A percentile compares a stretch with the other conserved stretches of the same genome.
Evolutionary conservation across 37 sponge, comb jelly and placozoan species (phyloP).

Genomic region (Axinella damicornis): DNA sequence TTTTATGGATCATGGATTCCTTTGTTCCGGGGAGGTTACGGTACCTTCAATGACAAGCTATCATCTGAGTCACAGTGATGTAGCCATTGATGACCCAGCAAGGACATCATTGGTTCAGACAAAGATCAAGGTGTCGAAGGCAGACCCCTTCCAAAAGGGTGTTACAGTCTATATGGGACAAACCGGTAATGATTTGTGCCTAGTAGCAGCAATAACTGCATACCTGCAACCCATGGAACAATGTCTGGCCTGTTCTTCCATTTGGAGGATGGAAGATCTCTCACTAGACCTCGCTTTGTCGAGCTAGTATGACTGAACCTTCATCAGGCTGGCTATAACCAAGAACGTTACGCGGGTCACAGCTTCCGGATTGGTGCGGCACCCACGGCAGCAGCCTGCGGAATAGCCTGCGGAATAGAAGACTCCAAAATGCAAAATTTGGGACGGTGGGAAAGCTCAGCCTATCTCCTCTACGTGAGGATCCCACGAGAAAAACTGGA

Average conservation of each 20-base stretch:
- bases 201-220: conserved; percentile 23
- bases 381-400: conserved; percentile 8
- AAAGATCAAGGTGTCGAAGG: conserved; percentile 17
- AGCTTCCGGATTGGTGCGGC: conserved; percentile 45
- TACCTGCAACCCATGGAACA: no score
- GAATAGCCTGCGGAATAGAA: no score
- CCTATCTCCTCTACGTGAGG: conserved; percentile 25
- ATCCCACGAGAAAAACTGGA: conserved; percentile 14
- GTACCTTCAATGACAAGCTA: conserved; percentile 10
- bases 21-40: conserved; percentile 26
- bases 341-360: conserved; percentile 16
- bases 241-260: conserved; percentile 11
- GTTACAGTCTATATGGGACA: conserved; percentile 13
- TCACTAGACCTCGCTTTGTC: conserved; percentile 6
- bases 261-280: background rate
- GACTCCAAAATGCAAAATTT: conserved; percentile 21
- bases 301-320: background rate
- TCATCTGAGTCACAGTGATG: conserved; percentile 15
- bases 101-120: background rate
- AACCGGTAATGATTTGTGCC: conserved; percentile 17
- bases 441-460: conserved; percentile 40
- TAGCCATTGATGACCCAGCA: conserved; percentile 11
- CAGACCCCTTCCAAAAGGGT: conserved; percentile 32
- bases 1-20: conserved; percentile 10
- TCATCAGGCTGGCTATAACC: conserved; percentile 9